Conservation (phyloP, 2,888 invertebrate genomes). For the Ptilodon capucinus region DNA sequence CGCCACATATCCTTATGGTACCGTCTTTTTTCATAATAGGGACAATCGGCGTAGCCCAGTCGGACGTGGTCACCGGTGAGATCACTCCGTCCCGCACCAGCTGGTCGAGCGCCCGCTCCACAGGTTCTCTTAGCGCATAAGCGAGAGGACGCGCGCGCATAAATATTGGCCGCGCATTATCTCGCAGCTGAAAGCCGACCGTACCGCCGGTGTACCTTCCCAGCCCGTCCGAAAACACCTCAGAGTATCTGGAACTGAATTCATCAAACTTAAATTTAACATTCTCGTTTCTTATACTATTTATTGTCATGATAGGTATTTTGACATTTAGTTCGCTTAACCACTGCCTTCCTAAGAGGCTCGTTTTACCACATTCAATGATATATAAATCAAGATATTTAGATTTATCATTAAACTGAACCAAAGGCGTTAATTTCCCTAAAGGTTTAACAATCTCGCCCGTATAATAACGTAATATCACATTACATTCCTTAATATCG, state of each 20-base stretch:
- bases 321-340: background rate
- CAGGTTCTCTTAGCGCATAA: slow-evolving; percentile 26
- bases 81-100: slow-evolving; percentile 1
- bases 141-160: slow-evolving; percentile 17
- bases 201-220: slow-evolving; percentile 18
- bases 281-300: too few relatives aligned
- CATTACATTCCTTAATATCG: background rate
- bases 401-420: background rate
- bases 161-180: background rate
- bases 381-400: background rate
- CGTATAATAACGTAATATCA: background rate
- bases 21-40: slow-evolving; percentile 2
- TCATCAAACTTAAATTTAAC: background rate
- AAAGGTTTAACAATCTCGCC: background rate
- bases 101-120: slow-evolving; percentile 4
- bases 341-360: background rate
- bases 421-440: background rate
- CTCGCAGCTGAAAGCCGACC: slow-evolving; percentile 3
- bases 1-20: background rate
- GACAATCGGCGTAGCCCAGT: slow-evolving; percentile 2
- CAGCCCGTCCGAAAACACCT: slow-evolving; percentile 16
- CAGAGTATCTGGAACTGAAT: slow-evolving; percentile 8
- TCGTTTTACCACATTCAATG: background rate
- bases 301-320: background rate
- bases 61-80: background rate